Evolutionary conservation across 92 coral and sea anemone species (phyloP), one percentile per base, ranked within the genome.

Genomic region (Palythoa caribaeorum): DNA sequence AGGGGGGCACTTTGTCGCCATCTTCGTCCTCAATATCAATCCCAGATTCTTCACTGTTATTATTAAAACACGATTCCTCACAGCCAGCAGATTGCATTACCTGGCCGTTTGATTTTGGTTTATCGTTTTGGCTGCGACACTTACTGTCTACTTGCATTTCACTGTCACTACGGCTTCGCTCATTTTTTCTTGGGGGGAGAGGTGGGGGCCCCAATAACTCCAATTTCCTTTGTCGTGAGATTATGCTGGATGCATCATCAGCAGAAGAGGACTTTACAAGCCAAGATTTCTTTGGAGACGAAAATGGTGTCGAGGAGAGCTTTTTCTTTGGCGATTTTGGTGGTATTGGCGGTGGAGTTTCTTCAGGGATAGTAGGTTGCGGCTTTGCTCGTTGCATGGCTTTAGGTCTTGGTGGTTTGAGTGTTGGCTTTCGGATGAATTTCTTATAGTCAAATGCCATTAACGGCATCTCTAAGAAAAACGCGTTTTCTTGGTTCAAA

Each of bases 401-500:
- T 12, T 81, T 81, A 2, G 75, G 86, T 81, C 76, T 65, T 52
- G 53, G 20, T 38, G 38, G 55, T 28, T 68, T 69, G 8, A 81
- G 76, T 65, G 86, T 66, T 36, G 86, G 86, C 21, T 71, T 71
- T 10, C 86, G 76, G 44, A 81, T 81, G 13, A 81, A 81, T 51
- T 81, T 81, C 20, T 81, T 66, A 53, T 66, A 81, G 76, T 81
- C 86, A 36, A 81, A 81, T 68, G 86, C 86, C 86, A 81, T 81
- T 71, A 81, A 52, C 3, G 86, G 86, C 60, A 44, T 20, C 21
- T 81, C 86, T 53, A 81, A 28, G 65, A 81, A 81, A 74, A 81
- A 81, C 12, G 76, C 76, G 48, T 81, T 81, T 51, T 81, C 86
- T 66, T 81, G 74, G 86, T 81, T 81, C 57, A 81, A 53, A 44